Conservation (phyloP, 2,113 vertebrate species). For the Thomomys bottae region DNA sequence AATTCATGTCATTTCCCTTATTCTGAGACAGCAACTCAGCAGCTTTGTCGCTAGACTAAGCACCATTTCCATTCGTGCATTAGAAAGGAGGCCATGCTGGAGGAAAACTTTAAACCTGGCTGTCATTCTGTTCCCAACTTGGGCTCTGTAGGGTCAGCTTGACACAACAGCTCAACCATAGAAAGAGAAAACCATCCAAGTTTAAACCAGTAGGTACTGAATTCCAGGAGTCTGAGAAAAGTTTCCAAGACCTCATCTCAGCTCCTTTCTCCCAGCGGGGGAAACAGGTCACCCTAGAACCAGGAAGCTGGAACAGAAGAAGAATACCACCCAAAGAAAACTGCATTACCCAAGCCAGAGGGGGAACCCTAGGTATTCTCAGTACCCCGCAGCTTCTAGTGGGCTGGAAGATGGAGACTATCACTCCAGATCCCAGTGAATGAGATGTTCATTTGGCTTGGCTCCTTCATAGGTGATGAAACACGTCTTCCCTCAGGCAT, state of each 20-base stretch:
- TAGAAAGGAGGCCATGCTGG: not conserved
- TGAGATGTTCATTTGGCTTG: not conserved
- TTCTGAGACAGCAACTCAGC: not conserved
- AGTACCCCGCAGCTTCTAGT: not conserved
- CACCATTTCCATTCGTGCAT: accelerated
- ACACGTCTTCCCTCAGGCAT: not conserved
- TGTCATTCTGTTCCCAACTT: not conserved
- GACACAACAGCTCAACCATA: not conserved
- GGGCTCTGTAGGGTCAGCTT: not conserved
- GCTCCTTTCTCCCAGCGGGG: not conserved
- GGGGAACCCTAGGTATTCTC: not conserved
- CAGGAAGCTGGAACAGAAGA: not conserved
- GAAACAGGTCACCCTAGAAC: not conserved
- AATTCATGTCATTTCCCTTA: not conserved
- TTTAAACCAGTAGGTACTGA: not conserved
- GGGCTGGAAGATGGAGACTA: accelerated
- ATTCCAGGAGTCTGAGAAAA: not conserved
- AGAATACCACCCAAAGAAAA: not conserved
- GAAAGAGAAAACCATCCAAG: not conserved
- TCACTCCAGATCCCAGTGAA: not conserved
- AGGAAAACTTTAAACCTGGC: not conserved
- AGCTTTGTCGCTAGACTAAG: not conserved
- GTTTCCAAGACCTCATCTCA: not conserved
- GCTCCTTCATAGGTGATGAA: not conserved
- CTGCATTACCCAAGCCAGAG: not conserved